These are phyloP conservation scores for Nansenia antarctica DNA, from an alignment of 2,113 vertebrate genomes.

Conservation along the genomic window DNA sequence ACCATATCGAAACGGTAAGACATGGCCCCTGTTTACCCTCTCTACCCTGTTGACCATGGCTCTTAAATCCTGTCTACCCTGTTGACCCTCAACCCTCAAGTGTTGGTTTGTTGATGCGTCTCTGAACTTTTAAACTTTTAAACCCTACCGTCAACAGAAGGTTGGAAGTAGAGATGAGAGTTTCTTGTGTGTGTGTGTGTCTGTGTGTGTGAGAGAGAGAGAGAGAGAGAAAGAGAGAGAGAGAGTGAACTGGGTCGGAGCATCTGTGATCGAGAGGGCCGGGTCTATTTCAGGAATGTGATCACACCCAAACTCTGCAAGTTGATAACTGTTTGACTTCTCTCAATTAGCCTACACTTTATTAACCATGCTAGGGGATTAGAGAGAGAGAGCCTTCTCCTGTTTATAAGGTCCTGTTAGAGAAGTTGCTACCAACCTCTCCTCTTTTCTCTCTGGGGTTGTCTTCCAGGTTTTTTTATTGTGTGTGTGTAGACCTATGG, in stretches of 20 bases:
- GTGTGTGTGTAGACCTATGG: neutral
- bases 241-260: neutral
- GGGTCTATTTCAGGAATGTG: slow-evolving; percentile 15
- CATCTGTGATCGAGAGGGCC: neutral
- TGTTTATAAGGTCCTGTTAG: neutral
- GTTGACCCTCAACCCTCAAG: neutral
- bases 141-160: neutral
- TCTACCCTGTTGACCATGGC: neutral
- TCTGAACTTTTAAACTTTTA: too few species aligned
- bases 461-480: neutral
- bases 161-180: neutral
- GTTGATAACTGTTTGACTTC: slow-evolving; percentile 14
- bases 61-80: neutral
- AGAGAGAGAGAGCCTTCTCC: neutral
- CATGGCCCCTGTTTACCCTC: neutral
- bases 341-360: neutral
- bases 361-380: neutral
- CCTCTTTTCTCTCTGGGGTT: neutral
- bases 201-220: neutral
- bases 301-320: slow-evolving; percentile 27
- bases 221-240: neutral
- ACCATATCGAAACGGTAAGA: slow-evolving; percentile 20
- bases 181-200: neutral
- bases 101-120: neutral
- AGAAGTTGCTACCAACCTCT: too few species aligned